Conservation (phyloP, 2,113 vertebrate species). For the Hepsetus odoe region DNA sequence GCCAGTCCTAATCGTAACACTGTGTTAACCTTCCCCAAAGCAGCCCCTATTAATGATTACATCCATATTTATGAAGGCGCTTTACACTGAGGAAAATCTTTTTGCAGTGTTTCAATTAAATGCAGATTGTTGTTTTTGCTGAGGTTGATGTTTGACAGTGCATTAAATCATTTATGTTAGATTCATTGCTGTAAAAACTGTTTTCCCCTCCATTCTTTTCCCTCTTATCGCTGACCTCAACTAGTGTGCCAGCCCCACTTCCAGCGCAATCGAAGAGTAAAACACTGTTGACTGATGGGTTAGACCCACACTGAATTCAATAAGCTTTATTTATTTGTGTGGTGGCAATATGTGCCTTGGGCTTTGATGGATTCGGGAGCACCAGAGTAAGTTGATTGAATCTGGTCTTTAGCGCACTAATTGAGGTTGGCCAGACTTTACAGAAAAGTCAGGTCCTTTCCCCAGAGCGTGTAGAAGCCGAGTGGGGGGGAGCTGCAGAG, state of each 20-base stretch:
- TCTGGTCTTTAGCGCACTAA: slow-evolving; percentile 50
- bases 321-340: slow-evolving; percentile 41
- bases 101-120: slow-evolving; percentile 46
- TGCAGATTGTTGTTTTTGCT: slow-evolving; percentile 29
- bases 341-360: slow-evolving; percentile 34
- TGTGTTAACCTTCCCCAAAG: slow-evolving; percentile 56
- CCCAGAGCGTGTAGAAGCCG: slow-evolving; percentile 20
- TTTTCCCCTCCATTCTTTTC: neutral
- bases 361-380: slow-evolving; percentile 32
- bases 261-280: slow-evolving; percentile 32
- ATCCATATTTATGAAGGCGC: slow-evolving; percentile 52
- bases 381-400: slow-evolving; percentile 51
- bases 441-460: slow-evolving; percentile 41
- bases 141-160: slow-evolving; percentile 35
- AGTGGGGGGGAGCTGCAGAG: slow-evolving; percentile 44
- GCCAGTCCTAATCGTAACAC: slow-evolving; percentile 42
- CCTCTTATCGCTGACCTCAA: slow-evolving; percentile 12
- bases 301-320: slow-evolving; percentile 40
- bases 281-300: slow-evolving; percentile 7
- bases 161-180: slow-evolving; percentile 34
- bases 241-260: neutral
- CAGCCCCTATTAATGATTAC: slow-evolving; percentile 48
- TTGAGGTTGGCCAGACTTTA: slow-evolving; percentile 45
- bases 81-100: slow-evolving; percentile 37
- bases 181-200: slow-evolving; percentile 31